phyloP scores from a whole-genome alignment of 1,140 invertebrate genomes.

The Popillia japonica region DNA sequence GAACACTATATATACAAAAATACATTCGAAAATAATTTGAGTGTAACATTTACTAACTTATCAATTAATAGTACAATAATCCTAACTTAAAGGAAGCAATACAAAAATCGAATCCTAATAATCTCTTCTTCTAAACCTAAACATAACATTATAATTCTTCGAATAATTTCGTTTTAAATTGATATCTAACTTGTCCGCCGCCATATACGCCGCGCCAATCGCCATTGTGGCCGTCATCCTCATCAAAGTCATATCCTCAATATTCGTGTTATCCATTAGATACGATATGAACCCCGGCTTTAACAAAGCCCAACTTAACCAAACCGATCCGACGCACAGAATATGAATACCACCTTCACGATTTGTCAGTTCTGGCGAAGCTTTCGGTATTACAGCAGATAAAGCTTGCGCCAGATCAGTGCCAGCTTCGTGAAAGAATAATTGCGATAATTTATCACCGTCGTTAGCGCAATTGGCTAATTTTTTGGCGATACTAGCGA shows the following conservation, averaged over 20 bases:
- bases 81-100: too few relatives aligned
- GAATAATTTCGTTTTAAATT: constrained; percentile 61
- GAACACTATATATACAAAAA: too few relatives aligned
- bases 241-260: constrained; percentile 71
- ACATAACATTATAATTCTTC: constrained; percentile 63
- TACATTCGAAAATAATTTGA: background rate
- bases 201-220: constrained; percentile 79
- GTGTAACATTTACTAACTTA: background rate
- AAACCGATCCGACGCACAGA: constrained; percentile 95
- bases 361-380: constrained; percentile 67
- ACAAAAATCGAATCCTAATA: background rate
- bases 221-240: constrained; percentile 72
- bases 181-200: constrained; percentile 68
- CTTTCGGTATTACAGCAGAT: constrained; percentile 75
- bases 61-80: background rate
- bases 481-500: constrained; percentile 80
- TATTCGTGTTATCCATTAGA: constrained; percentile 61
- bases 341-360: constrained; percentile 75
- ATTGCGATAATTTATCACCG: constrained; percentile 75
- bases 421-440: constrained; percentile 83
- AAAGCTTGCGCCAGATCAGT: constrained; percentile 77
- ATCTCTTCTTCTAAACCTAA: constrained; percentile 40
- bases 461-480: constrained; percentile 73
- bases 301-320: constrained; percentile 89
- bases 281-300: constrained; percentile 73